Conservation (phyloP, 2,888 invertebrate genomes). For the Caenorhabditis macrosperma region DNA sequence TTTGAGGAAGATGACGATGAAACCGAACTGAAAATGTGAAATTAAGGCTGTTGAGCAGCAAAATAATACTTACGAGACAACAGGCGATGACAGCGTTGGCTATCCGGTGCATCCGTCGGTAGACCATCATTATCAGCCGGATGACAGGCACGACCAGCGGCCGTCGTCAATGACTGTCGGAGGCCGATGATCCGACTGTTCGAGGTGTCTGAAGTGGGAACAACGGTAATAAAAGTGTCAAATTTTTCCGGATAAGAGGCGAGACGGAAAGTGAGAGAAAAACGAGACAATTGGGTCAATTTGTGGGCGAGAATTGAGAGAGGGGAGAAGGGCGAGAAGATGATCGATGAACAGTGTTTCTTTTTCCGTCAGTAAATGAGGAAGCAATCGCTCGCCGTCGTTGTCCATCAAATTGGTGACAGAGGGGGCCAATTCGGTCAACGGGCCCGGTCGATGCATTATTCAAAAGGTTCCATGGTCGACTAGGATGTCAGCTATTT, state of each 20-base stretch:
- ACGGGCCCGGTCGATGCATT: too few species aligned
- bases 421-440: too few species aligned
- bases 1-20: slow-evolving; percentile 67
- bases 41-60: too few species aligned
- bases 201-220: slow-evolving; percentile 3
- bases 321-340: slow-evolving; percentile 10
- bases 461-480: too few species aligned
- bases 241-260: not conserved
- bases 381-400: too few species aligned
- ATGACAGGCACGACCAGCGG: slow-evolving; percentile 16
- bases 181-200: not conserved
- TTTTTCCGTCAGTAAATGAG: not conserved
- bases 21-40: slow-evolving; percentile 67
- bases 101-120: slow-evolving; percentile 59
- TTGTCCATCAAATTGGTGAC: too few species aligned
- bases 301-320: slow-evolving; percentile 6
- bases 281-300: slow-evolving; percentile 40
- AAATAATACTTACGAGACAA: slow-evolving; percentile 60
- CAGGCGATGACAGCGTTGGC: slow-evolving; percentile 58
- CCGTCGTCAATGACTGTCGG: slow-evolving; percentile 25
- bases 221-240: not conserved
- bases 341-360: slow-evolving; percentile 4
- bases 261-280: not conserved
- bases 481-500: too few species aligned
- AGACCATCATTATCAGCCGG: slow-evolving; percentile 52